These are phyloP conservation scores for Anas platyrhynchos DNA, from an alignment of 2,113 vertebrate genomes.

Conservation along the genomic window DNA sequence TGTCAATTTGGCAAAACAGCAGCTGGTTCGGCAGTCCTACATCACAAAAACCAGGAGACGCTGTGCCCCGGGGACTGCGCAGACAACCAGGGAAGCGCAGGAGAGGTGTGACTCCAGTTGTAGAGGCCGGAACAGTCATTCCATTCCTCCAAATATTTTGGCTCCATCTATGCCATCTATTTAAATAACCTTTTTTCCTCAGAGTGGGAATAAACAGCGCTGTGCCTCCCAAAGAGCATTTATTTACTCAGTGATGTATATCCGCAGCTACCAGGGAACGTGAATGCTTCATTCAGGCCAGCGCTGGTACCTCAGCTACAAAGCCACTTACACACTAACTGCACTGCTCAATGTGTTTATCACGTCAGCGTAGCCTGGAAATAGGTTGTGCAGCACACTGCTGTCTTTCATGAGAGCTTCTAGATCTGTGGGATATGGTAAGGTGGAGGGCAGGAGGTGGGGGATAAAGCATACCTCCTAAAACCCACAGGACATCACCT, in stretches of 20 bases:
- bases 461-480: neutral
- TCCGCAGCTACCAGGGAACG: fast-evolving
- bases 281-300: neutral
- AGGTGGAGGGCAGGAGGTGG: fast-evolving
- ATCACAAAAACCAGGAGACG: neutral
- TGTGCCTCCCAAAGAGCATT: neutral
- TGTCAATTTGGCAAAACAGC: neutral
- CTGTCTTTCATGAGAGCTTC: neutral
- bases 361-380: neutral
- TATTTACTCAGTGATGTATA: neutral
- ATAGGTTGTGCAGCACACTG: neutral
- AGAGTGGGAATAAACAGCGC: neutral
- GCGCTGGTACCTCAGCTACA: neutral
- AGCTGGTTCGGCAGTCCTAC: neutral
- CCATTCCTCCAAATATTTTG: neutral
- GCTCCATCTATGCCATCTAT: neutral
- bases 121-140: neutral
- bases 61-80: neutral
- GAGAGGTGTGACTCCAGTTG: neutral
- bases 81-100: neutral
- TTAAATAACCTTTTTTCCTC: conserved; percentile 4
- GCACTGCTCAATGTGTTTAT: neutral
- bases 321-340: neutral
- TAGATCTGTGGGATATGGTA: neutral
- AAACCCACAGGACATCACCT: neutral